Conservation (phyloP, 1,140 invertebrate species). For the Musca domestica region DNA sequence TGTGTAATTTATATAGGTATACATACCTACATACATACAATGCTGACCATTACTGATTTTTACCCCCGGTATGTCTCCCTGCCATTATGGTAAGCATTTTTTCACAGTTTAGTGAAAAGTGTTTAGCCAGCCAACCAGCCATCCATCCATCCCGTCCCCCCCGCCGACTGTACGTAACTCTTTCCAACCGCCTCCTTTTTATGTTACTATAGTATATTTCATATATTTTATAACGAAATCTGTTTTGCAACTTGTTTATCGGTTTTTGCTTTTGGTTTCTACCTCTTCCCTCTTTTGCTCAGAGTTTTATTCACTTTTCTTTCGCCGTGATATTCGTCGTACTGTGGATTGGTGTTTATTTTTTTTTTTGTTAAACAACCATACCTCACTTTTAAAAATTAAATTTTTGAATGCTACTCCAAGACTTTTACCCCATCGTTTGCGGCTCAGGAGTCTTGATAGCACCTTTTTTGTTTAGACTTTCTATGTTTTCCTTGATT, state of each 20-base stretch:
- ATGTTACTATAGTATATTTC: slow-evolving; percentile 5
- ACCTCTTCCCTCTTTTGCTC: not conserved
- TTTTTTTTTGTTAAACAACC: slow-evolving; percentile 5
- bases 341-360: not conserved
- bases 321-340: not conserved
- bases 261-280: not conserved
- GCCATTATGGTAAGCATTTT: too few species aligned
- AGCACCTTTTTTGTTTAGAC: too few species aligned
- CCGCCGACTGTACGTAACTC: too few species aligned
- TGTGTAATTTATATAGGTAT: too few species aligned
- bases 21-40: too few species aligned
- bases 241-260: not conserved
- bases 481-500: too few species aligned
- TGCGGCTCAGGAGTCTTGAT: not conserved
- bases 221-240: slow-evolving; percentile 6
- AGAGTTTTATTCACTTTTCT: not conserved
- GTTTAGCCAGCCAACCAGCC: too few species aligned
- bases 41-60: too few species aligned
- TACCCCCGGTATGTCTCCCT: too few species aligned
- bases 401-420: not conserved
- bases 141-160: too few species aligned
- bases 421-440: not conserved
- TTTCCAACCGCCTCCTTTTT: too few species aligned
- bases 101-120: too few species aligned
- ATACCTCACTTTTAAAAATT: not conserved